Base-by-base conservation (phyloP, 2,113 vertebrate genomes). In the Mustela nigripes region DNA sequence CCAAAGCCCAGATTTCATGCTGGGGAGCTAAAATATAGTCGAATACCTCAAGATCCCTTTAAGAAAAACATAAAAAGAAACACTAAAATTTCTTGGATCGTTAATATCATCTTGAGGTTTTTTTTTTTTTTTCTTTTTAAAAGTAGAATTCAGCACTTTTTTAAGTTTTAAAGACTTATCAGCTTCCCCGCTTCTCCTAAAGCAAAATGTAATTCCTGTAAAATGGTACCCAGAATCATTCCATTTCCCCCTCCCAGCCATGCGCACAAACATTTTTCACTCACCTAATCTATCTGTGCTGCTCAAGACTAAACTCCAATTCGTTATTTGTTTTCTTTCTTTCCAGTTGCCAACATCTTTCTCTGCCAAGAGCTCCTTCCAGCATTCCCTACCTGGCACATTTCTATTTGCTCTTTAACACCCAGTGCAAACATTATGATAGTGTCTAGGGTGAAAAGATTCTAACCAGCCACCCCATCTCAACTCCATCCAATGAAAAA, bases 211-310 rank as follows among this genome's bases (percentile, higher is more conserved):
- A 97, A 11, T 42, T 42, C 85, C 28, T 31, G 22, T 10, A 83
- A 82, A 78, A 82, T 76, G 7, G 3, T 36, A 45, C 15, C 91
- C 5, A 62, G 31, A 91, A 69, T 53, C 4, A 15, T 48, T 76
- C 2, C 5, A 4, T 63, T 22, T 1, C 4, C 73, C 18, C 31
- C 39, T 22, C 1, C 1, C 4, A 50, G 11, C 22, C 0, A 81
- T 28, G 3, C 7, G 36, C 31, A n/a, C 21, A 1, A 36, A 67
- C 31, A 50, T 83, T 83, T 56, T 76, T 88, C 21, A 82, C 69
- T 36, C 39, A 58, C 2, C 15, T 7, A 12, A 58, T 33, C 31
- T 63, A 45, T 62, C 24, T 21, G 42, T 39, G n/a, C 39, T 89
- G 78, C 42, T 62, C 2, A 0, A 81, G 81, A 80, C 80, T 18